Conservation (phyloP, 1,140 invertebrate species). For the Asbolus verrucosus region DNA sequence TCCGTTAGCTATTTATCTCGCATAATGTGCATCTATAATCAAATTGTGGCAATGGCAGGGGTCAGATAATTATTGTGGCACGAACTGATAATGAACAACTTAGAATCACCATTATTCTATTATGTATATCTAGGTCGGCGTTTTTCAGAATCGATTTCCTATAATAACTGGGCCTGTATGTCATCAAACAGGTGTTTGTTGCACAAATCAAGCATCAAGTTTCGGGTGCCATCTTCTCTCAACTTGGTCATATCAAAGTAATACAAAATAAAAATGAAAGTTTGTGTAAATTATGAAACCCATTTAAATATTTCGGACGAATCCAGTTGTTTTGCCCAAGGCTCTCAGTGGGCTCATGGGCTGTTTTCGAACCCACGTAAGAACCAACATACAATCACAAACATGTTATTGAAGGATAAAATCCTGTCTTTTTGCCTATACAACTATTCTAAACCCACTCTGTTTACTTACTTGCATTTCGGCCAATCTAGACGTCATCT, state of each 20-base stretch:
- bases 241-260: no score
- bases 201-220: background rate
- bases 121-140: slow-evolving; percentile 2
- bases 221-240: no score
- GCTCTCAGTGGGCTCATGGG: background rate
- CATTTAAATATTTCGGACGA: background rate
- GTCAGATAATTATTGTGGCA: no score
- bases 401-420: background rate
- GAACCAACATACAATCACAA: background rate
- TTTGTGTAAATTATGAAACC: no score
- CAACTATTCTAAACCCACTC: background rate
- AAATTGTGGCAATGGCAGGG: slow-evolving; percentile 16
- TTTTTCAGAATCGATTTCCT: slow-evolving; percentile 17
- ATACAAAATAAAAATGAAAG: no score
- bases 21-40: background rate
- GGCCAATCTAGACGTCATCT: slow-evolving; percentile 66
- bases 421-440: background rate
- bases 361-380: background rate
- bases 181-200: slow-evolving; percentile 30
- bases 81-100: no score
- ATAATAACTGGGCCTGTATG: slow-evolving; percentile 15
- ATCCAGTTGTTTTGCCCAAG: background rate
- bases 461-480: slow-evolving; percentile 72
- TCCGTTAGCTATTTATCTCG: background rate
- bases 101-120: no score